Evolutionary conservation across 2,888 invertebrate genomes (phyloP).

Genomic region (Zele albiditarsus): DNA sequence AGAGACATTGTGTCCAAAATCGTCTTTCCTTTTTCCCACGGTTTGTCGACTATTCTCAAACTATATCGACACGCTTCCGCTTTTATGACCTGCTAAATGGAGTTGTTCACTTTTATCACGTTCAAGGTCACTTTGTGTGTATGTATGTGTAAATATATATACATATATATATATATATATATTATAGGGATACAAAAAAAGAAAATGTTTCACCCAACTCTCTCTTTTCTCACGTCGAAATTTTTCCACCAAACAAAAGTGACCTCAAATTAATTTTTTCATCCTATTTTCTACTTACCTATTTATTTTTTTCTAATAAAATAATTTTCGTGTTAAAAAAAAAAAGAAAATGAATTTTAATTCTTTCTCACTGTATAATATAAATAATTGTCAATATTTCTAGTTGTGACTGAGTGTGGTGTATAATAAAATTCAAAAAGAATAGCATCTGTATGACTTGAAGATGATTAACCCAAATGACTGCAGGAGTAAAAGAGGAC

Average conservation of each 20-base stretch:
- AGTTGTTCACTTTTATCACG: slow-evolving; percentile 69
- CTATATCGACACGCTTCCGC: slow-evolving; percentile 52
- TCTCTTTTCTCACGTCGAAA: neutral
- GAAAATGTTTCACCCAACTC: neutral
- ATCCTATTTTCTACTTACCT: no score
- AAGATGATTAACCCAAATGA: slow-evolving; percentile 53
- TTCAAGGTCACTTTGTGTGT: slow-evolving; percentile 50
- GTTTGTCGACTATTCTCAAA: slow-evolving; percentile 26
- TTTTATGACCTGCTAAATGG: slow-evolving; percentile 71
- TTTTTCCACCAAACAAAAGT: no score
- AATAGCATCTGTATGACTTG: slow-evolving; percentile 41
- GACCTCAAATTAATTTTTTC: no score
- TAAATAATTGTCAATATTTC: neutral
- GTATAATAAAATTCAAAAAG: slow-evolving; percentile 44
- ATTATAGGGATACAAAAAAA: neutral
- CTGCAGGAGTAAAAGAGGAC: neutral
- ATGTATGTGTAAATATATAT: neutral
- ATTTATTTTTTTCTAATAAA: no score
- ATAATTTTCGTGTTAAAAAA: neutral
- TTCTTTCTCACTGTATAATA: slow-evolving; percentile 32
- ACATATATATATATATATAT: neutral
- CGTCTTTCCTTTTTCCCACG: slow-evolving; percentile 28
- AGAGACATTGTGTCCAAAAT: slow-evolving; percentile 9
- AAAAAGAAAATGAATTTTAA: slow-evolving; percentile 11
- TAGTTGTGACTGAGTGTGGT: slow-evolving; percentile 9